phyloP scores from a whole-genome alignment of 2,113 vertebrate species.

The Balaeniceps rex region DNA sequence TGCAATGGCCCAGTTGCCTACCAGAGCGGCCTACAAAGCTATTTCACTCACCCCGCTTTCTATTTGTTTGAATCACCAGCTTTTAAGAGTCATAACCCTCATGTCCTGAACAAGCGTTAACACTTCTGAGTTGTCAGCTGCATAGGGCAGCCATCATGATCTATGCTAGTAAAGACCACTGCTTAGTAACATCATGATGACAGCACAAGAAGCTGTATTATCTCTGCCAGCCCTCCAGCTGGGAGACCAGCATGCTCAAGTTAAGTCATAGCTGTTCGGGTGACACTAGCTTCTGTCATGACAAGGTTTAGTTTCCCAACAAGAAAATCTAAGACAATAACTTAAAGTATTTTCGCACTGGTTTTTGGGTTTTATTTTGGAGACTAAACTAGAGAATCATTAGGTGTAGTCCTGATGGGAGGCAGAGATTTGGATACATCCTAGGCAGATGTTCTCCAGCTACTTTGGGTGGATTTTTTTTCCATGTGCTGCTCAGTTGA shows the following conservation, averaged over 20 bases:
- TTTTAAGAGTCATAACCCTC: conserved; percentile 29
- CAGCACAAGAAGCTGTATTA: not conserved
- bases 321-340: not conserved
- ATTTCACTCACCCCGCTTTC: not conserved
- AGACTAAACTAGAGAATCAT: not conserved
- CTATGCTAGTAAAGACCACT: not conserved
- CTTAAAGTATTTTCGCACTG: not conserved
- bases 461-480: not conserved
- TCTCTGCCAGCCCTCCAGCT: not conserved
- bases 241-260: not conserved
- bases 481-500: not conserved
- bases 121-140: not conserved
- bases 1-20: not conserved
- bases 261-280: not conserved
- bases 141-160: not conserved
- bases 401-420: not conserved
- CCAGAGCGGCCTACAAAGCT: not conserved
- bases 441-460: not conserved
- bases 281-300: not conserved
- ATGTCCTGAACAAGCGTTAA: not conserved
- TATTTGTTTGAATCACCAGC: not conserved
- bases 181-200: not conserved
- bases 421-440: not conserved
- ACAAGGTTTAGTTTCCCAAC: not conserved
- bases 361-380: not conserved